Conservation (phyloP, 2,113 vertebrate species). For the Puntigrus tetrazona region DNA sequence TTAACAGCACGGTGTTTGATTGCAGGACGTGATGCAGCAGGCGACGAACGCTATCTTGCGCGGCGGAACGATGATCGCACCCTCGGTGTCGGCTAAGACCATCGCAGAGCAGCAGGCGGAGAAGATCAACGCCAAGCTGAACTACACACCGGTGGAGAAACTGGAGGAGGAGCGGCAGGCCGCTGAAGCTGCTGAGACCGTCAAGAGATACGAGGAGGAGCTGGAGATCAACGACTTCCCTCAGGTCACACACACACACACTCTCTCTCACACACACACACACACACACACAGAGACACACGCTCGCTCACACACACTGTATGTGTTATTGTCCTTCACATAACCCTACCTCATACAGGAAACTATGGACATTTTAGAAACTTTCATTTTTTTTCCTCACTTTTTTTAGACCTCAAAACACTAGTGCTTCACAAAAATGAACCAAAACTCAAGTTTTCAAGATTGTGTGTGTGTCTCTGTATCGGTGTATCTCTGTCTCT, state of each 20-base stretch:
- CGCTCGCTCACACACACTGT: no score
- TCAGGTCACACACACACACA: slow-evolving; percentile 77
- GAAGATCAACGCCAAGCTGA: slow-evolving; percentile 99
- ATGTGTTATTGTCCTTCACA: no score
- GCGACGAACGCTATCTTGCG: slow-evolving; percentile 96
- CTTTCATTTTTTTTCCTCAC: no score
- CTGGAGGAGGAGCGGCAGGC: slow-evolving; percentile 96
- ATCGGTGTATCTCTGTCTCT: no score
- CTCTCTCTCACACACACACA: background rate
- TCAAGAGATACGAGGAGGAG: slow-evolving; percentile 98
- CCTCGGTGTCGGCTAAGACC: slow-evolving; percentile 96
- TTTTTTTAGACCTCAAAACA: no score
- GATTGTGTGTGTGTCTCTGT: no score
- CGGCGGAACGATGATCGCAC: slow-evolving; percentile 93
- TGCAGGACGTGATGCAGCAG: slow-evolving; percentile 98
- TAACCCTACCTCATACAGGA: no score
- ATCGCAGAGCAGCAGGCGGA: slow-evolving; percentile 98
- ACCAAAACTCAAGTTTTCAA: no score
- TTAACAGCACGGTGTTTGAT: background rate
- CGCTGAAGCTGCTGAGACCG: slow-evolving; percentile 90
- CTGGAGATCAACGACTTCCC: slow-evolving; percentile 99
- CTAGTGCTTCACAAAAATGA: no score
- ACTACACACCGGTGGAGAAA: slow-evolving; percentile 98
- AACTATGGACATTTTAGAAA: no score
- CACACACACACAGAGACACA: no score